These are phyloP conservation scores for Aproaerema taeniolella DNA, from an alignment of 2,888 invertebrate genomes.

Conservation along the genomic window DNA sequence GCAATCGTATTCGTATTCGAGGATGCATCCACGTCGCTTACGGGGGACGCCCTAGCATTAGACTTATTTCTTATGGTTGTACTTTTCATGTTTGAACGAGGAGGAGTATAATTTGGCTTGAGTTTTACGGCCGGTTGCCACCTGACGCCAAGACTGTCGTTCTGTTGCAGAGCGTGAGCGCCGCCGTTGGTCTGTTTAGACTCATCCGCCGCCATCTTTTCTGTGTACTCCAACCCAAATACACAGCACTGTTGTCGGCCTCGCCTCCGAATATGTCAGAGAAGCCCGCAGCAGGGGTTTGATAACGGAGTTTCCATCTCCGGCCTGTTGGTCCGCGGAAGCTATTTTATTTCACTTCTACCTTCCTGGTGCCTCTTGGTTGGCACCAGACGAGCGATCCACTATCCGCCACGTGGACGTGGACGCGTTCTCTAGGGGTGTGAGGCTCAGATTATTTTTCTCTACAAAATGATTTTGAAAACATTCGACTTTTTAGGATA, in stretches of 20 bases:
- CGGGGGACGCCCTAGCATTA: background rate
- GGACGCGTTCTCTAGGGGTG: conserved; percentile 1
- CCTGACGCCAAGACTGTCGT: conserved; percentile 15
- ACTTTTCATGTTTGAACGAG: background rate
- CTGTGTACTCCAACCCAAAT: conserved; percentile 14
- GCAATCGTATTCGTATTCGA: background rate
- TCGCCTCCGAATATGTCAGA: conserved; percentile 13
- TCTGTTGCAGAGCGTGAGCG: conserved; percentile 9
- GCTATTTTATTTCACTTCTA: conserved; percentile 2
- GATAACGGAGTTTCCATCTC: conserved; percentile 9
- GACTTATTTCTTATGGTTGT: background rate
- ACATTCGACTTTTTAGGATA: too few relatives aligned
- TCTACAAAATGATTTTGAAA: too few relatives aligned
- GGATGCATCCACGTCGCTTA: background rate
- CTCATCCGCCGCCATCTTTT: conserved; percentile 21
- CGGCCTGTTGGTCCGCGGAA: conserved; percentile 5
- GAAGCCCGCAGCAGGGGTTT: conserved; percentile 10
- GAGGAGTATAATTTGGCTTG: conserved; percentile 1
- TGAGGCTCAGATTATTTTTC: too few relatives aligned
- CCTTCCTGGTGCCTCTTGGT: background rate
- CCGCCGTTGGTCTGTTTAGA: conserved; percentile 17
- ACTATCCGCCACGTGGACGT: background rate
- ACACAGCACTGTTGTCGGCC: conserved; percentile 12
- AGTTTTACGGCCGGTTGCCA: conserved; percentile 17
- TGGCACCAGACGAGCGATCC: background rate